Percentiles rank a stretch among this genome's conserved stretches.
Conservation (phyloP, 1,140 invertebrate species). For the Cherax quadricarinatus region DNA sequence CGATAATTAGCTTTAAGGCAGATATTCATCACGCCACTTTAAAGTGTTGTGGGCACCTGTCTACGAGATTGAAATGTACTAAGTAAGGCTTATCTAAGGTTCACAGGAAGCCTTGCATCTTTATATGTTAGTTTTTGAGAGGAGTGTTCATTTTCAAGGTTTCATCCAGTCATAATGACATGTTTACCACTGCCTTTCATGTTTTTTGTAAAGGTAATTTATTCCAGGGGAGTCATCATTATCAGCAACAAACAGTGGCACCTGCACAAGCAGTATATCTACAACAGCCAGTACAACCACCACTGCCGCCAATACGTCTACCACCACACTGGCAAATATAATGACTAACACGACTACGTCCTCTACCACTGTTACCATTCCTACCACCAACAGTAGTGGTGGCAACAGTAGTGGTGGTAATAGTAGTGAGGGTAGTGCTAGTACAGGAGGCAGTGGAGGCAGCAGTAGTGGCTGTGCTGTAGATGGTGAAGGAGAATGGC, state of each 20-base stretch:
- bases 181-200: no score
- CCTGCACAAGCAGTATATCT: neutral
- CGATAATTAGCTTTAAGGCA: no score
- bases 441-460: conserved; percentile 16
- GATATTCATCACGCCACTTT: no score
- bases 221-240: conserved; percentile 21
- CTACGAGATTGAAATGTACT: no score
- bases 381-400: neutral
- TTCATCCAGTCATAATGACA: no score
- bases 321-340: conserved; percentile 1
- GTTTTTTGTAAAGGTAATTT: neutral
- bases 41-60: no score
- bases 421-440: conserved; percentile 22
- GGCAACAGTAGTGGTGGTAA: conserved; percentile 22
- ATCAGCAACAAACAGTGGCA: conserved; percentile 22
- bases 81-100: no score
- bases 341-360: neutral
- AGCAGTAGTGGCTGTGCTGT: conserved; percentile 14
- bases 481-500: conserved; percentile 55
- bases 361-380: neutral
- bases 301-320: conserved; percentile 15
- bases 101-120: no score
- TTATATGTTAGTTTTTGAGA: no score
- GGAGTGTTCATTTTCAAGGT: no score
- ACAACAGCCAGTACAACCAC: conserved; percentile 12